phyloP scores from a whole-genome alignment of 53 echinoderm and acorn worm species.

The Antedon mediterranea region DNA sequence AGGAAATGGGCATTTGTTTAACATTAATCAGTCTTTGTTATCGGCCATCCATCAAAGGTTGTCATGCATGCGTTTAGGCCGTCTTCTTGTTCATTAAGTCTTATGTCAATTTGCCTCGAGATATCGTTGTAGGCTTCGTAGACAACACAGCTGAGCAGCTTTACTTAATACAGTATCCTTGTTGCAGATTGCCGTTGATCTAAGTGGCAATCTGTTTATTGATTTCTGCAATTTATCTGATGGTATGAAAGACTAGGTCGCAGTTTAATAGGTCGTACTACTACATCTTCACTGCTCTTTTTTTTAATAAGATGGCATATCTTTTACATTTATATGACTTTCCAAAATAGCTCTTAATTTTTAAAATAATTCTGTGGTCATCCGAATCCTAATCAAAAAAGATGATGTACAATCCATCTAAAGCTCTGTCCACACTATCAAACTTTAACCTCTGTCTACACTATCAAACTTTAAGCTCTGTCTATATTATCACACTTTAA shows the following conservation, averaged over 20 bases:
- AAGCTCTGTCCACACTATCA: no score
- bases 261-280: not conserved
- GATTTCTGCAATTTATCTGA: not conserved
- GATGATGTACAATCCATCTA: no score
- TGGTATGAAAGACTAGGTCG: not conserved
- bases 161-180: not conserved
- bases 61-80: not conserved
- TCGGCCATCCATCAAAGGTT: not conserved
- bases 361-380: no score
- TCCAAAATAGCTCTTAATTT: no score
- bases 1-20: not conserved
- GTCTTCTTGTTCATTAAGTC: not conserved
- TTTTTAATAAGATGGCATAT: no score
- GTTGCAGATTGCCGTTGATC: not conserved
- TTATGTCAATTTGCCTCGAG: not conserved
- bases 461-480: no score
- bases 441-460: no score
- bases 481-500: no score
- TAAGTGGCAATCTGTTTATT: not conserved
- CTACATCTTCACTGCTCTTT: no score
- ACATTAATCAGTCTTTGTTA: not conserved
- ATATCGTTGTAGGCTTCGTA: not conserved
- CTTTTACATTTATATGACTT: no score
- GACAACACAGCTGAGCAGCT: not conserved
- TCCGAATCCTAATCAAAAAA: no score